These are phyloP conservation scores for Falco concolor DNA, from an alignment of 2,797 vertebrate genomes.

Conservation along the genomic window DNA sequence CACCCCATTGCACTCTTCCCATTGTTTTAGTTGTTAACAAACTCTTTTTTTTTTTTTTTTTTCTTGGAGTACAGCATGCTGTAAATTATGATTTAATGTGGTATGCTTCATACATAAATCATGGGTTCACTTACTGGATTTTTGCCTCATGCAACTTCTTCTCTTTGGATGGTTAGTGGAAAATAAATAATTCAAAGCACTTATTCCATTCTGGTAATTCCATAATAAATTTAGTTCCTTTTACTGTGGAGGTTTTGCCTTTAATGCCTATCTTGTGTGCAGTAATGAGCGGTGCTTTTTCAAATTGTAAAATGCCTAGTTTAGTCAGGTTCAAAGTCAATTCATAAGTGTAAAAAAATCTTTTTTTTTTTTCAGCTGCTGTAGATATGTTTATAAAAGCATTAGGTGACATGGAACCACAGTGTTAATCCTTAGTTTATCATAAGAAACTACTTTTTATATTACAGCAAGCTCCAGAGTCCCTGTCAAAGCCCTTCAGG, in stretches of 20 bases:
- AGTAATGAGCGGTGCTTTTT: background rate
- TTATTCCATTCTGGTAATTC: background rate
- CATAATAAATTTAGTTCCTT: background rate
- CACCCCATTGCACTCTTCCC: background rate
- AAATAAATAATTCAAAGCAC: constrained; percentile 43
- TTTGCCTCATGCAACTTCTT: background rate
- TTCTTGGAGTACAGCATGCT: background rate
- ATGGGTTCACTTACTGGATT: background rate
- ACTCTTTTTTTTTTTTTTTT: background rate
- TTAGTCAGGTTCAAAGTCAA: background rate
- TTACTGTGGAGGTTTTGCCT: background rate
- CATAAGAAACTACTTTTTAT: background rate
- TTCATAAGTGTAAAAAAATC: background rate
- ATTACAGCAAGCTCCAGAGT: background rate
- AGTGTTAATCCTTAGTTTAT: background rate
- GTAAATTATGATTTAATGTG: background rate
- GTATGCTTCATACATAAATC: background rate
- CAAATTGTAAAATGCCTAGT: background rate
- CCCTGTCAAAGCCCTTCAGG: background rate
- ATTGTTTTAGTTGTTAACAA: background rate
- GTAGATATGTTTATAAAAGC: background rate
- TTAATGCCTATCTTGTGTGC: background rate
- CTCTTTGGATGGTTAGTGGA: background rate
- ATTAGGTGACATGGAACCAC: background rate
- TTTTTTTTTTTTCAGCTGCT: background rate